Evolutionary conservation across 2,797 vertebrate genomes (phyloP).

Genomic region (Lacerta viridis): DNA sequence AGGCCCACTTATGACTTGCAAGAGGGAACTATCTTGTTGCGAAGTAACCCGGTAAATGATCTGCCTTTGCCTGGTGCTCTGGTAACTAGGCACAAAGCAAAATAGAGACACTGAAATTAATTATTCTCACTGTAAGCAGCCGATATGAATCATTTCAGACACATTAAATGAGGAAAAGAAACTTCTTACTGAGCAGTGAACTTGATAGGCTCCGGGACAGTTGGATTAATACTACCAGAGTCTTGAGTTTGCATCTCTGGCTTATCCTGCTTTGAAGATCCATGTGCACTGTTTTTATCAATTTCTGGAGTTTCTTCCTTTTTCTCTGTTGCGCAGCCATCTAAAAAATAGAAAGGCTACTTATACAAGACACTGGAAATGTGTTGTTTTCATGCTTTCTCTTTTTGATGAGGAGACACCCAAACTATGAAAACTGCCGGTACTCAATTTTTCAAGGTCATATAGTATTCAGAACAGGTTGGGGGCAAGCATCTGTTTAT

Average conservation of each 20-base stretch:
- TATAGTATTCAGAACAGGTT: background rate
- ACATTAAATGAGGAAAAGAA: constrained; percentile 68
- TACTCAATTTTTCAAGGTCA: background rate
- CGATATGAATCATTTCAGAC: constrained; percentile 66
- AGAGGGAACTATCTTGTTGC: constrained; percentile 95
- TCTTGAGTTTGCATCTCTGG: constrained; percentile 76
- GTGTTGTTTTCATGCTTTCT: background rate
- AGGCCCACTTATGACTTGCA: constrained; percentile 97
- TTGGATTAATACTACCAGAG: constrained; percentile 71
- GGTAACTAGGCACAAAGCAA: constrained; percentile 55
- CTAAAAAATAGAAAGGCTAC: constrained; percentile 78
- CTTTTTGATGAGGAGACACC: constrained; percentile 31
- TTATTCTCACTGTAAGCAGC: constrained; percentile 67
- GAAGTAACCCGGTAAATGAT: constrained; percentile 89
- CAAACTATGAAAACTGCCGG: background rate
- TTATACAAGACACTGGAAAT: background rate
- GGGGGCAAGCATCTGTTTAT: background rate
- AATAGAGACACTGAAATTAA: constrained; percentile 70
- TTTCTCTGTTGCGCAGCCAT: constrained; percentile 68
- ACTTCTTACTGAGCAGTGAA: constrained; percentile 79
- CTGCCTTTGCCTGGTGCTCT: constrained; percentile 78
- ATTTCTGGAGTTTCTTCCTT: constrained; percentile 76
- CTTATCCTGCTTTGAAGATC: constrained; percentile 76
- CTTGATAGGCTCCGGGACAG: constrained; percentile 75
- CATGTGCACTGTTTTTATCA: constrained; percentile 68